Evolutionary conservation across 2,888 invertebrate species (phyloP), one percentile per base, ranked within the genome.

Genomic region (Eucriotettix oculatus): DNA sequence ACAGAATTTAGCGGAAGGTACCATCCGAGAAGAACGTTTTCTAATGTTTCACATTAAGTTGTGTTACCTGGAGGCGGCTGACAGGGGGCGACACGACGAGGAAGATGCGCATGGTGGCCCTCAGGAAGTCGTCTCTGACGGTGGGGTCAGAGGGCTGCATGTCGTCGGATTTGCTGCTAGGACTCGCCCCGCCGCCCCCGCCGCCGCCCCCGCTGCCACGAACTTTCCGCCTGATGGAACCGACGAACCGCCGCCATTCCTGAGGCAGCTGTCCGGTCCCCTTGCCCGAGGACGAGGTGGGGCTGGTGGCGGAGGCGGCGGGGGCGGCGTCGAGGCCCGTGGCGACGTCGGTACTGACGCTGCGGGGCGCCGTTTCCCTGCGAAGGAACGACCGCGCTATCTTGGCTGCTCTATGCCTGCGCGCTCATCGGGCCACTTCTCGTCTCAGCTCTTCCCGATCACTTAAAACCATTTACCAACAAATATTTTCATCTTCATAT

Each of bases 21-120:
- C 7, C 7, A 29, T 29, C 7, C 3, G 2, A 29, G 29, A 29
- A 29, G 7, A 29, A 29, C 7, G 29, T 29, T 29, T 29, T 29
- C 29, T 29, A 29, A 29, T 29, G 29, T 29, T 29, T 7, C 29
- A 29, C 7, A 29, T 29, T 29, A 7, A 29, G 3, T 29, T 3
- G 14, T 57, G 64, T 70, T 77, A 79, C 79, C 79, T 79, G 79
- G 57, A 80, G 75, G 66, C 78, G 76, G 65, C 79, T 78, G 68
- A 77, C 77, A 5, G 85, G 85, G 58, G 85, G 85, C 61, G 85
- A 85, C 14, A 85, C 85, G 62, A 85, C 84, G 67, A 85, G 74
- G 70, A 85, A 85, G 68, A 85, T 85, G 73, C 84, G 79, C 85
- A 85, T 85, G 64, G 85, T 84, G 59, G 85, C 84, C 67, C 83